Base-by-base conservation (phyloP, 2,888 invertebrate genomes). In the Cheilosia vulpina region DNA sequence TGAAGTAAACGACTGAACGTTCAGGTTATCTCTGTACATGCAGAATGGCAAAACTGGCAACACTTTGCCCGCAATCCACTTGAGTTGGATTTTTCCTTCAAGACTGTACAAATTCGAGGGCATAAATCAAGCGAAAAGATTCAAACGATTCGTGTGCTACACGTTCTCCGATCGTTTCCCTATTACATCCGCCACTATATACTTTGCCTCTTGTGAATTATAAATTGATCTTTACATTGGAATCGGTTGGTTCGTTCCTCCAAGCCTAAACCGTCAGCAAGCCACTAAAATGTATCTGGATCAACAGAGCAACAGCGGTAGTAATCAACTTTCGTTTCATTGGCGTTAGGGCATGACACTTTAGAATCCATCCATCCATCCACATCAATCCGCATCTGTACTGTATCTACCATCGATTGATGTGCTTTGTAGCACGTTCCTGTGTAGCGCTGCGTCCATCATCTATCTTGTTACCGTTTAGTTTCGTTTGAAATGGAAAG, bases 321-420 rank as follows among this genome's bases (percentile, higher is more conserved):
- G 81, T 62, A 81, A 85, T 85, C 76, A 81, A 81, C 85, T 85
- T 85, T 85, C 81, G 55, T 81, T 77, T 81, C 85, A 81, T 81
- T 85, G 81, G 85, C 80, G 81, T 81, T 85, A 77, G 81, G 81
- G 66, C 81, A 85, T 85, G 85, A 85, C 85, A 85, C 81, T 85
- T 72, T 52, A 68, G 66, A 80, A 77, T 72, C 76, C 76, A 72
- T 77, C 79, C 79, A 83, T 83, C 63, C 69, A 76, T 76, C 62
- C 80, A 73, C 76, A 80, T 27, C 55, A 62, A 78, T 71, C 34
- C 38, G 41, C 17, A 52, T 50, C 50, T 53, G 31, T 31, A 31
- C 27, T 3, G 34, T 34, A 53, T 52, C 27, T 31, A 3, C 45
- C 68, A 52, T 52, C 52, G 24, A 52, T 79, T 60, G 62, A 55